Base-by-base conservation (phyloP, 2,888 invertebrate species). In the Litoditis marina region DNA sequence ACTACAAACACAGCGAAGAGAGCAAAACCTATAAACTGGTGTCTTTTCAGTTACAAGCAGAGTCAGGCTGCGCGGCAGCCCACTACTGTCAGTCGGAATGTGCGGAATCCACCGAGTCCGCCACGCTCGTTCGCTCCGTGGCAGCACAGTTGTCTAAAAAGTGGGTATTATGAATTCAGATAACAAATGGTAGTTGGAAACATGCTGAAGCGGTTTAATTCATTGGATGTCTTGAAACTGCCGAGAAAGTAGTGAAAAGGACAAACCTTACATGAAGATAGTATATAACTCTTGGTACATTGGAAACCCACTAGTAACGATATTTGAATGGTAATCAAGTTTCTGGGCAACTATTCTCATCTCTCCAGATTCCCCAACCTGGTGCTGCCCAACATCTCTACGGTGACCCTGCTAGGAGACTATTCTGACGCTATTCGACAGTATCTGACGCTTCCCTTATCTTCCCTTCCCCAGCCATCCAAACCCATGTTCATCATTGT, bases 341-440 rank as follows among this genome's bases (percentile, higher is more conserved):
- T n/a, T n/a, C n/a, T n/a, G n/a, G n/a, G n/a, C n/a, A n/a, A n/a
- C n/a, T n/a, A n/a, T n/a, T n/a, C n/a, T n/a, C n/a, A n/a, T 46
- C 31, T 54, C 42, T 47, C 22, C 52, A 61, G 71, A 34, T 76
- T 76, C 31, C 76, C 76, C 6, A 76, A 76, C 49, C 46, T 76
- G 55, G 68, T 73, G n/a, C 60, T 76, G 4, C 73, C 76, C 22
- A 60, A 67, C 25, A 57, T 76, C 32, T 68, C 65, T 25, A 68
- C 70, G 1, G 66, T 71, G 39, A 76, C 76, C 27, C 63, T 76
- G 25, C 51, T 76, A 27, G 58, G 66, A 8, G 73, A 73, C 49
- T 60, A 64, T 4, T 58, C 55, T 42, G 34, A 62, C 2, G 68
- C 69, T n/a, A 47, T 75, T 6, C 65, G 68, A 3, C 67, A 69